Evolutionary conservation across 2,888 invertebrate genomes (phyloP).

Genomic region (Gnatocerus cornutus): DNA sequence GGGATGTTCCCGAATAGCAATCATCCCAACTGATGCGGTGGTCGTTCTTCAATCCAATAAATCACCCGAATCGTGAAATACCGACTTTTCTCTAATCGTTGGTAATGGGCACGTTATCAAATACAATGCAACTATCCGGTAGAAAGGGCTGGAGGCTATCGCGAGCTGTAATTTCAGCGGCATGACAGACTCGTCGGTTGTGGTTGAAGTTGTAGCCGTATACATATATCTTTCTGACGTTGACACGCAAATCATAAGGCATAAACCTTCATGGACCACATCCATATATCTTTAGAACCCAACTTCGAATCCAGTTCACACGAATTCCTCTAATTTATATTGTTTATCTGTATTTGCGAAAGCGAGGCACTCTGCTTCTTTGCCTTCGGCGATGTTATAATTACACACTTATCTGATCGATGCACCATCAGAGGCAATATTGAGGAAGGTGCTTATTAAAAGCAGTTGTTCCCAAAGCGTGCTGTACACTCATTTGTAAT

Average conservation of each 20-base stretch:
- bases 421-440: slow-evolving; percentile 63
- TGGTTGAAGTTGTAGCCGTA: slow-evolving; percentile 33
- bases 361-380: slow-evolving; percentile 27
- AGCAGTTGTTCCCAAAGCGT: slow-evolving; percentile 63
- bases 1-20: slow-evolving; percentile 1
- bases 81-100: slow-evolving; percentile 46
- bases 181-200: slow-evolving; percentile 43
- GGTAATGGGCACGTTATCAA: slow-evolving; percentile 49
- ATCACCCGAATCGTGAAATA: slow-evolving; percentile 46
- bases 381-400: slow-evolving; percentile 58
- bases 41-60: slow-evolving; percentile 34
- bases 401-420: slow-evolving; percentile 64
- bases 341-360: slow-evolving; percentile 56
- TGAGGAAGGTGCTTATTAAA: slow-evolving; percentile 69
- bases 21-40: slow-evolving; percentile 2
- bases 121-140: slow-evolving; percentile 60
- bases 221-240: slow-evolving; percentile 63
- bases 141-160: slow-evolving; percentile 58
- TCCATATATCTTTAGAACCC: slow-evolving; percentile 46
- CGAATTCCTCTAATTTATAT: slow-evolving; percentile 53
- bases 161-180: slow-evolving; percentile 62
- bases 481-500: slow-evolving; percentile 69
- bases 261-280: slow-evolving; percentile 47
- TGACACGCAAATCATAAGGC: slow-evolving; percentile 65
- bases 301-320: slow-evolving; percentile 43